Base-by-base conservation (phyloP, 2,888 invertebrate species). In the Athalia cordata region DNA sequence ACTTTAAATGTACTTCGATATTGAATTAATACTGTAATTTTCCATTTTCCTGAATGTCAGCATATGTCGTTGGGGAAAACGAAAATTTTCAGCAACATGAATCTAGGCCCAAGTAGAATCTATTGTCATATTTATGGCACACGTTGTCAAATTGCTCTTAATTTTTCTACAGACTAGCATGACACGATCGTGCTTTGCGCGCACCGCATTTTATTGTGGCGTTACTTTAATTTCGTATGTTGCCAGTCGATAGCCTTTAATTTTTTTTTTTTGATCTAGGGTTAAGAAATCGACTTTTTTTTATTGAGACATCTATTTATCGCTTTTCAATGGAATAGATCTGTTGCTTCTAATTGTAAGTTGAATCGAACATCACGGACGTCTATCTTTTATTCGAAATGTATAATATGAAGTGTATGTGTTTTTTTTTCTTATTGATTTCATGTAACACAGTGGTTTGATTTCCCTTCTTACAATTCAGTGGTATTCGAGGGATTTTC, bases 11-110 rank as follows among this genome's bases (percentile, higher is more conserved):
- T 55, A 52, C n/a, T 43, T 43, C 3, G 43, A 68, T 55, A 43
- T 50, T 43, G 11, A 15, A 68, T 50, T 68, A 15, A 5, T 7
- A 52, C 55, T 68, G 43, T 5, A 68, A 68, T 68, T 68, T 68
- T 68, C 43, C 68, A 55, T 8, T 43, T 5, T 52, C 15, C 50
- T 15, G 8, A 52, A 68, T 50, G 50, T n/a, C 9, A 15, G 49
- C 45, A 49, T 49, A n/a, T 11, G 13, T 13, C 11, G 29, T 52
- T 49, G 13, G 15, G 13, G 49, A 4, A 9, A 67, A 49, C 66
- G 47, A 67, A 67, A 50, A 11, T 52, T n/a, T 11, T 11, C 52
- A 15, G 29, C 15, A 68, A 52, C 43, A 4, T 55, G 68, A 68
- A 52, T 67, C 15, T 50, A 67, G 67, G 50, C 50, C 45, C 67